Evolutionary conservation across 2,113 vertebrate species (phyloP).

Genomic region (Nettapus auritus): DNA sequence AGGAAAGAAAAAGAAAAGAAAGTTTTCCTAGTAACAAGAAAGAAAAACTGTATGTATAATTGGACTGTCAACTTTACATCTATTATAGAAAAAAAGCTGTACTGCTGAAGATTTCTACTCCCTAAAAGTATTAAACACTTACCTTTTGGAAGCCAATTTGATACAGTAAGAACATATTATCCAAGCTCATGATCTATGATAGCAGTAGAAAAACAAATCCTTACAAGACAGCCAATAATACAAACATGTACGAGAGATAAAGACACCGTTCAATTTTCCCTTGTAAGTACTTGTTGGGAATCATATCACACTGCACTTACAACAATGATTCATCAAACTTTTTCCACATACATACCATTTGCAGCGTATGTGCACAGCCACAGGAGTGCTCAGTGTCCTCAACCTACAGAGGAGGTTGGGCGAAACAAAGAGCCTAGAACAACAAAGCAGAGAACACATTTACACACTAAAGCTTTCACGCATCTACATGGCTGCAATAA

Average conservation of each 20-base stretch:
- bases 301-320: too few species aligned
- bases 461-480: background rate
- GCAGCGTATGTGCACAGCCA: accelerated
- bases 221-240: background rate
- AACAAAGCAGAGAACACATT: accelerated
- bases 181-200: background rate
- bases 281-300: accelerated
- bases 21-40: background rate
- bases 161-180: background rate
- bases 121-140: background rate
- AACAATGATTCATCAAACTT: background rate
- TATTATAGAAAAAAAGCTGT: background rate
- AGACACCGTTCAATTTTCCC: background rate
- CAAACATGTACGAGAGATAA: accelerated
- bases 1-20: accelerated
- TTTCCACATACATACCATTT: accelerated
- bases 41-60: background rate
- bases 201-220: background rate
- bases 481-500: background rate
- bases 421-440: accelerated
- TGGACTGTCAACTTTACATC: accelerated
- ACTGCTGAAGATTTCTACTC: background rate
- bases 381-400: accelerated
- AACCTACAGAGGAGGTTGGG: accelerated
- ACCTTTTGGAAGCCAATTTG: background rate